Base-by-base conservation (phyloP, 2,113 vertebrate genomes). In the Clinocottus analis region DNA sequence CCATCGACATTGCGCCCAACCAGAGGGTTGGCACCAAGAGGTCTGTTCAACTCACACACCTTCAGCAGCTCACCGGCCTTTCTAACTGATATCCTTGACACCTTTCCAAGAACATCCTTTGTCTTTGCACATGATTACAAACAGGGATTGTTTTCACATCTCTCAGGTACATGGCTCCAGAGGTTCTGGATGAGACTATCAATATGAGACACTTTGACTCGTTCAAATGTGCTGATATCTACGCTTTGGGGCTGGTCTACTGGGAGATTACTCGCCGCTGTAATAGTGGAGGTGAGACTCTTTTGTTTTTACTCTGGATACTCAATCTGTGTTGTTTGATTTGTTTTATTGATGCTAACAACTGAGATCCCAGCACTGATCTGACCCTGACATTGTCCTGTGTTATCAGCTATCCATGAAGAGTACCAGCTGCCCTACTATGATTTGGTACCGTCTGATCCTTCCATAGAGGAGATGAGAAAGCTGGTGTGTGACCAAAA, bases 201-300 rank as follows among this genome's bases (percentile, higher is more conserved):
- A 99, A 99, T 91, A 99, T 96, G 96, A 97, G 97, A 76, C 97
- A 99, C 93, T 99, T 99, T 53, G 97, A 99, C 85, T 98, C 97
- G 0, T 99, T 99, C 85, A 99, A 99, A 83, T 99, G 97, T 89
- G 98, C 97, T 0, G 98, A 99, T 65, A 99, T 99, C 90, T 99
- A 99, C 0, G 97, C 97, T 59, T 80, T 99, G 51, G 98, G 98
- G 19, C 95, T 99, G 53, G 97, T 99, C 23, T 99, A 98, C 74
- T 99, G 98, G 98, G 98, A 99, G 94, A 97, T 99, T 1, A 96
- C 97, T 1, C 96, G 98, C 10, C 96, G 98, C 75, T 98, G 97
- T 93, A 97, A 95, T 2, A 95, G 96, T 51, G 97, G 97, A 96
- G 97, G 97, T 98, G 75, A 86, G 78, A 27, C 53, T 72, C 11